Conservation (phyloP, 2,888 invertebrate species). For the Ferdinandea cuprea region DNA sequence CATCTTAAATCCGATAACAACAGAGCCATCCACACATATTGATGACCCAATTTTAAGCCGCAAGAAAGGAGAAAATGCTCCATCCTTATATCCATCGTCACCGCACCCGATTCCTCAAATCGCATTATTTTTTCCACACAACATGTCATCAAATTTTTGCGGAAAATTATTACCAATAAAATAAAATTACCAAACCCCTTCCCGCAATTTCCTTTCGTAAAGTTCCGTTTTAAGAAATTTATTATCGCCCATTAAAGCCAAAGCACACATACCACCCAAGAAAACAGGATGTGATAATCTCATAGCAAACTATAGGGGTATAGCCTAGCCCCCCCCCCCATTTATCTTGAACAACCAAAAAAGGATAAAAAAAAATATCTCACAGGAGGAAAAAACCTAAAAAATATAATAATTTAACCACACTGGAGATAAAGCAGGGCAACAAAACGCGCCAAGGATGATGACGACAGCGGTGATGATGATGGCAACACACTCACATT, state of each 20-base stretch:
- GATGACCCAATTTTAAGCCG: constrained; percentile 5
- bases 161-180: constrained; percentile 72
- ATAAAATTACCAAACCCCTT: constrained; percentile 67
- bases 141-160: constrained; percentile 63
- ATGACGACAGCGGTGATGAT: constrained; percentile 5
- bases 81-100: neutral
- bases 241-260: constrained; percentile 62
- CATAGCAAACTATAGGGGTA: constrained; percentile 47
- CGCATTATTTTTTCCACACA: constrained; percentile 38
- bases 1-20: too few relatives aligned
- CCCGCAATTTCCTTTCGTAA: constrained; percentile 65
- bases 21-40: neutral
- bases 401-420: constrained; percentile 67
- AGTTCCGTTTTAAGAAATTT: constrained; percentile 70
- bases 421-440: constrained; percentile 42
- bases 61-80: neutral
- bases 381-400: constrained; percentile 23
- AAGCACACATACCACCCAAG: constrained; percentile 31
- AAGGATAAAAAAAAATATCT: constrained; percentile 51
- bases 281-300: constrained; percentile 68
- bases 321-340: neutral
- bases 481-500: neutral
- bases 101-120: constrained; percentile 32
- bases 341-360: constrained; percentile 15
- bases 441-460: constrained; percentile 2